Conservation (phyloP, 2,113 vertebrate species). For the Okapia johnstoni region DNA sequence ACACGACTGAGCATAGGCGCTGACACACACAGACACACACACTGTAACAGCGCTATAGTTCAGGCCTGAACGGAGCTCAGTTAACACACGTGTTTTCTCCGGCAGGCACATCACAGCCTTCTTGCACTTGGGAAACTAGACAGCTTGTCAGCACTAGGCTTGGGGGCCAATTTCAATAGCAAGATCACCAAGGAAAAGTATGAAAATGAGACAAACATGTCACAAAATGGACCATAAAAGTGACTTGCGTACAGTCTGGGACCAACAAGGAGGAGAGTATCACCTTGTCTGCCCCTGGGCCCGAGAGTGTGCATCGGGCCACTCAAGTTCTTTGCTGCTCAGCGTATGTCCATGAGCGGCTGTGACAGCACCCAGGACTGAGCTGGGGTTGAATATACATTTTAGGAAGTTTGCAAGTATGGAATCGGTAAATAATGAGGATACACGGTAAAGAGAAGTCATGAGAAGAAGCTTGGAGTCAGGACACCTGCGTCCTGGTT, state of each 20-base stretch:
- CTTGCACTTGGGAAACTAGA: background rate
- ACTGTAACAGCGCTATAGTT: fast-evolving
- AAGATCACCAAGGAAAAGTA: background rate
- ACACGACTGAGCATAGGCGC: background rate
- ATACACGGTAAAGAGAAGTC: fast-evolving
- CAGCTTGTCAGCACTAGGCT: background rate
- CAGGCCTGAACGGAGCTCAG: background rate
- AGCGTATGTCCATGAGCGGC: fast-evolving
- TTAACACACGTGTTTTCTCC: background rate
- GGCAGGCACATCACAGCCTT: fast-evolving
- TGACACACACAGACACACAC: background rate
- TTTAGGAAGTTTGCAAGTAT: background rate
- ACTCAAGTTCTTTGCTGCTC: fast-evolving
- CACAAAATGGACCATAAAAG: background rate
- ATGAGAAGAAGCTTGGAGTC: background rate
- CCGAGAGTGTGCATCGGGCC: fast-evolving
- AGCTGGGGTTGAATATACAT: background rate
- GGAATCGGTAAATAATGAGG: background rate
- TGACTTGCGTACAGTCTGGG: fast-evolving
- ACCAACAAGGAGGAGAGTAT: background rate
- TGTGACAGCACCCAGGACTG: fast-evolving
- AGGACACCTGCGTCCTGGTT: fast-evolving
- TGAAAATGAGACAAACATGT: background rate
- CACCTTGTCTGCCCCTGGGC: fast-evolving
- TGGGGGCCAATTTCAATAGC: background rate